A percentile compares a stretch with the other conserved stretches of the same genome.
These are phyloP conservation scores for Phragmatobia fuliginosa DNA, from an alignment of 2,888 invertebrate genomes.

Conservation along the genomic window DNA sequence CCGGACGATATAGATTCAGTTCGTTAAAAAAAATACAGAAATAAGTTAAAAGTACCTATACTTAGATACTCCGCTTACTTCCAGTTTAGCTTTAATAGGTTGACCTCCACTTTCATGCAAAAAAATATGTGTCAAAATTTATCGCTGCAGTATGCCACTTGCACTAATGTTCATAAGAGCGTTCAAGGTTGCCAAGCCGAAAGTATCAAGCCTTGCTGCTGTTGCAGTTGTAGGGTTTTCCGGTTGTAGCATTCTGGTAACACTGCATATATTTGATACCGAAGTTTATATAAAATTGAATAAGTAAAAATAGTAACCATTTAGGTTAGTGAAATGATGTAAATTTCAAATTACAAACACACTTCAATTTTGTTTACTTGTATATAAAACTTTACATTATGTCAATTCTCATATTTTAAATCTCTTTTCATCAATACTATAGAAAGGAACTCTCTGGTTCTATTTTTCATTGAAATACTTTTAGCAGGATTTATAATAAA, in stretches of 20 bases:
- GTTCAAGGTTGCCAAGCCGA: conserved; percentile 73
- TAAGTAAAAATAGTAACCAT: too few relatives aligned
- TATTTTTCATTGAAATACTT: background rate
- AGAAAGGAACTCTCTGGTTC: background rate
- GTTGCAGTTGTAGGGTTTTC: conserved; percentile 39
- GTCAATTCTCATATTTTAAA: too few relatives aligned
- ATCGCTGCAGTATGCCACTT: conserved; percentile 45
- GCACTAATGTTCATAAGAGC: conserved; percentile 47
- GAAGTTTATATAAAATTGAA: background rate
- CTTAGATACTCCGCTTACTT: too few relatives aligned
- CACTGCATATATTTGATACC: background rate
- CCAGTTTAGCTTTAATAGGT: too few relatives aligned
- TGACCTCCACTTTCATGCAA: background rate
- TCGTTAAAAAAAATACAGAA: too few relatives aligned
- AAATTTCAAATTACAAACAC: too few relatives aligned
- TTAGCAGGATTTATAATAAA: conserved; percentile 8
- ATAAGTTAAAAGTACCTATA: too few relatives aligned
- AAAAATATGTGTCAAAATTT: background rate
- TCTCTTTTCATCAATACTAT: too few relatives aligned
- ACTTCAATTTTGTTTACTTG: background rate
- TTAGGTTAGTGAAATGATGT: too few relatives aligned
- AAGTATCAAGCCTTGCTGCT: conserved; percentile 69
- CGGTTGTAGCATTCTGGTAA: conserved; percentile 26
- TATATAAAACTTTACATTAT: too few relatives aligned
- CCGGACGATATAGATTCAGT: too few relatives aligned